These are phyloP conservation scores for Lordiphosa clarofinis DNA, from an alignment of 1,140 invertebrate species.

Conservation along the genomic window DNA sequence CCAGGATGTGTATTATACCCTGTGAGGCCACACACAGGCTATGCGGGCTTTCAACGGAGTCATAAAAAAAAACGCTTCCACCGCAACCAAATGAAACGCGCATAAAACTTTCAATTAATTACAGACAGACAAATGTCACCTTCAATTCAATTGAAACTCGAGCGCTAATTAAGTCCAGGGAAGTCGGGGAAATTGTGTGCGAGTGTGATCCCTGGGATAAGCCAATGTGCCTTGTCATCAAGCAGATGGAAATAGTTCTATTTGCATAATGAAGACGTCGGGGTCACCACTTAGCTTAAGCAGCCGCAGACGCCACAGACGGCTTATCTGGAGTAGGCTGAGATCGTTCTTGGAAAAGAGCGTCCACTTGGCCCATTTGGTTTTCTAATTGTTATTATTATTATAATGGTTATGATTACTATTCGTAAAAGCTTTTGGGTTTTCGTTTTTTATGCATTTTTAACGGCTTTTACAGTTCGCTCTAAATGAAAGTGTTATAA, in stretches of 20 bases:
- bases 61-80: conserved; percentile 55
- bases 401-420: conserved; percentile 16
- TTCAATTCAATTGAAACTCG: conserved; percentile 16
- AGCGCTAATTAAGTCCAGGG: conserved; percentile 65
- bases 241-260: conserved; percentile 5
- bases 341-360: no score
- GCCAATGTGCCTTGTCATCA: conserved; percentile 10
- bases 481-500: conserved; percentile 62
- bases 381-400: conserved; percentile 47
- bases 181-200: conserved; percentile 41
- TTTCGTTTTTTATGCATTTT: conserved; percentile 52
- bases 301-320: conserved; percentile 43
- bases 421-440: background rate
- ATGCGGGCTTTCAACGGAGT: conserved; percentile 54
- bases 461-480: conserved; percentile 35
- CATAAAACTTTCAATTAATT: conserved; percentile 56
- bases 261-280: conserved; percentile 68
- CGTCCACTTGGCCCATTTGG: conserved; percentile 1
- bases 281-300: conserved; percentile 48
- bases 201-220: background rate
- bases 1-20: conserved; percentile 2
- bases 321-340: no score
- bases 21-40: background rate
- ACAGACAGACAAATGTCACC: conserved; percentile 28
- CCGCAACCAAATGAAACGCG: no score